Conservation (phyloP, 2,113 vertebrate genomes). For the Salminus brasiliensis region DNA sequence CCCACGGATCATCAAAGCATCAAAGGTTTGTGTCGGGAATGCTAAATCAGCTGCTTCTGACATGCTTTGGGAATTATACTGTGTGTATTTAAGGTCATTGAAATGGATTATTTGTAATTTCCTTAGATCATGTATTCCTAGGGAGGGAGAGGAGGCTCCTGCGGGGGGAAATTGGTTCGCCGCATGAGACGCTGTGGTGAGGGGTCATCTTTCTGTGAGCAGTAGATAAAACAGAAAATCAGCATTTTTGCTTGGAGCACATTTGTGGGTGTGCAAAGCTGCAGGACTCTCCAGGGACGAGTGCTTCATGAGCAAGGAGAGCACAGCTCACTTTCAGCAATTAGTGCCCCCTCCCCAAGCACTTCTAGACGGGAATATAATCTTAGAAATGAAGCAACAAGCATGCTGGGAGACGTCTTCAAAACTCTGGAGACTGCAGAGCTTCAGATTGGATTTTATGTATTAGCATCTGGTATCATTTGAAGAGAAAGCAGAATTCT, state of each 20-base stretch:
- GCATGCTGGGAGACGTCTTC: slow-evolving; percentile 31
- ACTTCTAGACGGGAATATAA: slow-evolving; percentile 56
- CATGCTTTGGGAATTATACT: neutral
- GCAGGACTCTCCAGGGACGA: slow-evolving; percentile 56
- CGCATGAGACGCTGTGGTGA: slow-evolving; percentile 59
- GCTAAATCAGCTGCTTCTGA: neutral
- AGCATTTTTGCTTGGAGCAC: slow-evolving; percentile 56
- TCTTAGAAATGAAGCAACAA: slow-evolving; percentile 47
- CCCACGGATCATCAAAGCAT: neutral
- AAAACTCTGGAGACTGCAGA: slow-evolving; percentile 9
- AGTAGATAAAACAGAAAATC: slow-evolving; percentile 65
- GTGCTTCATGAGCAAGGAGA: slow-evolving; percentile 29
- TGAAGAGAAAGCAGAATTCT: neutral
- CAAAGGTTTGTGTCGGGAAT: neutral
- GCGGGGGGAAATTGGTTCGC: slow-evolving; percentile 61
- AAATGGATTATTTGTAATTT: neutral
- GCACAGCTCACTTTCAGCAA: slow-evolving; percentile 47
- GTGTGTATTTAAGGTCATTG: slow-evolving; percentile 6
- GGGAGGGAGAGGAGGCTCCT: slow-evolving; percentile 54
- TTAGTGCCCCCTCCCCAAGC: slow-evolving; percentile 55
- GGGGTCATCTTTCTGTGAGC: slow-evolving; percentile 63
- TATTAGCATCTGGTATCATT: neutral
- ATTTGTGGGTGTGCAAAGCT: slow-evolving; percentile 53
- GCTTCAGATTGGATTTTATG: neutral
- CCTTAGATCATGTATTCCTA: slow-evolving; percentile 19